Evolutionary conservation across 2,888 invertebrate genomes (phyloP).

Genomic region (Iselma pallidipennis): DNA sequence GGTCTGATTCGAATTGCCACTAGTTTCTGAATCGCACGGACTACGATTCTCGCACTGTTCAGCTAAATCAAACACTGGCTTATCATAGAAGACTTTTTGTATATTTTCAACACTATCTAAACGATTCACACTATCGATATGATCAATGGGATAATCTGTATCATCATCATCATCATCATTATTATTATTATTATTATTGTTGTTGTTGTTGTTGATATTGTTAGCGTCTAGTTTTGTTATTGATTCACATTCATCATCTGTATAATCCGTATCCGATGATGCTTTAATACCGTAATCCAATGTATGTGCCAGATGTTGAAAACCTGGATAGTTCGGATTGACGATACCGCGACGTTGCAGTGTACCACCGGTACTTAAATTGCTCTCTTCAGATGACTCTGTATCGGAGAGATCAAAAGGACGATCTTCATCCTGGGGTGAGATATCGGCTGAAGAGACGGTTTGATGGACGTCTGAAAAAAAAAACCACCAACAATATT

Average conservation of each 20-base stretch:
- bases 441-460: conserved; percentile 54
- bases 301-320: conserved; percentile 79
- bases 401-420: conserved; percentile 62
- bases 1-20: conserved; percentile 41
- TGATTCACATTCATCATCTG: conserved; percentile 57
- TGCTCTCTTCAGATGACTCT: conserved; percentile 54
- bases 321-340: conserved; percentile 84
- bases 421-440: conserved; percentile 60
- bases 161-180: conserved; percentile 52
- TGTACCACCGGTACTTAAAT: conserved; percentile 57
- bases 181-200: conserved; percentile 59
- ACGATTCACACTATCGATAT: conserved; percentile 58
- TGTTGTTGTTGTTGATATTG: conserved; percentile 53
- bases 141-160: conserved; percentile 42
- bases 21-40: conserved; percentile 38
- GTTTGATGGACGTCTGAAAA: conserved; percentile 54
- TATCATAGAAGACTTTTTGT: conserved; percentile 62
- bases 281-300: conserved; percentile 56
- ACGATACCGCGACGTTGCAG: conserved; percentile 70
- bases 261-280: conserved; percentile 55
- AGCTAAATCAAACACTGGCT: conserved; percentile 61
- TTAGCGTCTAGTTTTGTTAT: conserved; percentile 52
- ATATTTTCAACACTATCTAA: conserved; percentile 59
- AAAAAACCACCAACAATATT: no score
- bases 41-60: conserved; percentile 39